A percentile compares a stretch with the other conserved stretches of the same genome.
These are phyloP conservation scores for Tragelaphus strepsiceros DNA, from an alignment of 2,113 vertebrate genomes.

Conservation along the genomic window DNA sequence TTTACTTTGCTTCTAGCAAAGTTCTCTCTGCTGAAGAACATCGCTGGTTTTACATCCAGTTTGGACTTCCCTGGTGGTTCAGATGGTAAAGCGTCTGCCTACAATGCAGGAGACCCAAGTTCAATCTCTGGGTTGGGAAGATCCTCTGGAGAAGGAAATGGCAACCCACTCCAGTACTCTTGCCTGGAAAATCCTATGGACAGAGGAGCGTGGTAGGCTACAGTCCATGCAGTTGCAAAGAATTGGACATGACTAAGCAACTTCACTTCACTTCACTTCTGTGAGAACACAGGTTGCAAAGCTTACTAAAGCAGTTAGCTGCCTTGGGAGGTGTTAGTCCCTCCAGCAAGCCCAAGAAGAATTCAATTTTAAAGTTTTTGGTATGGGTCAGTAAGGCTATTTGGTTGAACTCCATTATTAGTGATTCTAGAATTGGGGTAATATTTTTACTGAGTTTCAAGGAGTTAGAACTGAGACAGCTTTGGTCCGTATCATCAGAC, in stretches of 20 bases:
- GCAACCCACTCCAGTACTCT: too few species aligned
- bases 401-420: conserved; percentile 71
- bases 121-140: too few species aligned
- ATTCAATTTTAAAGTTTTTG: conserved; percentile 77
- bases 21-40: neutral
- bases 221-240: too few species aligned
- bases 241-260: too few species aligned
- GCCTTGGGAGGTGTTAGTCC: conserved; percentile 69
- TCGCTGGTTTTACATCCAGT: neutral
- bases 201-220: too few species aligned
- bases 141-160: too few species aligned
- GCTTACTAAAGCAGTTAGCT: conserved; percentile 56
- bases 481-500: neutral
- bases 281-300: neutral
- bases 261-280: neutral
- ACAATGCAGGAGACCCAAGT: too few species aligned
- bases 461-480: conserved; percentile 45
- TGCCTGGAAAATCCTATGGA: too few species aligned
- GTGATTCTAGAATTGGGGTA: conserved; percentile 51
- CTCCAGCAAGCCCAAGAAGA: conserved; percentile 69
- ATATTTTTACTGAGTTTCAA: conserved; percentile 64
- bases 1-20: neutral
- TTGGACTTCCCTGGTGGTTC: too few species aligned
- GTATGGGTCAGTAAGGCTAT: conserved; percentile 69
- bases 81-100: too few species aligned